Evolutionary conservation across 1,140 invertebrate genomes (phyloP).

Genomic region (Drosophila sechellia): DNA sequence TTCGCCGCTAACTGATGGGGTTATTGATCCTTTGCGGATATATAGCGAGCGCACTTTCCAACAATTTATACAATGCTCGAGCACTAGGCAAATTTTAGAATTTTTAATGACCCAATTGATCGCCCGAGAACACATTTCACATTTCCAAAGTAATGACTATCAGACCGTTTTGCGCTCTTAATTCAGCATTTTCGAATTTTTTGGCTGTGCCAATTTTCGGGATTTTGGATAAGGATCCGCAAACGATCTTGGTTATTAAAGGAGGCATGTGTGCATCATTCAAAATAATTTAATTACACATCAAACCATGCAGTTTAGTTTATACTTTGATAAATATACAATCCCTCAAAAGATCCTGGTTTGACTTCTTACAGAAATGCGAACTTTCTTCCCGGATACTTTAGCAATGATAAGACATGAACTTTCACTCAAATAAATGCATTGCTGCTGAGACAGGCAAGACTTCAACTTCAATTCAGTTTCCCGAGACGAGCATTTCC

Average conservation of each 20-base stretch:
- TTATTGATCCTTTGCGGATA: slow-evolving; percentile 33
- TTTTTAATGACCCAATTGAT: slow-evolving; percentile 39
- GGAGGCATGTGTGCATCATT: background rate
- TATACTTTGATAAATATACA: no score
- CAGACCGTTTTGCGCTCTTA: background rate
- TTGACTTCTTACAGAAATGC: background rate
- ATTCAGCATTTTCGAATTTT: slow-evolving; percentile 3
- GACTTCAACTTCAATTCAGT: slow-evolving; percentile 40
- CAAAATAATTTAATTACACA: no score
- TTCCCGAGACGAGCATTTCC: slow-evolving; percentile 24
- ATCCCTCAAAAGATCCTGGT: background rate
- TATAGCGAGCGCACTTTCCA: background rate
- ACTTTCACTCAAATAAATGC: slow-evolving; percentile 43
- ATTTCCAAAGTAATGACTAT: slow-evolving; percentile 31
- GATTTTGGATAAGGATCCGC: background rate
- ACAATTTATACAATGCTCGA: slow-evolving; percentile 11
- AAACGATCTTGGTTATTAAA: background rate
- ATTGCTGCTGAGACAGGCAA: slow-evolving; percentile 2
- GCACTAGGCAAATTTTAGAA: slow-evolving; percentile 14
- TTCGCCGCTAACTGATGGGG: slow-evolving; percentile 20
- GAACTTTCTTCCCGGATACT: slow-evolving; percentile 39
- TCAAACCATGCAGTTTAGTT: no score
- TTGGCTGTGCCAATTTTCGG: background rate
- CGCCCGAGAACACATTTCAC: slow-evolving; percentile 28
- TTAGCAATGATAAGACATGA: slow-evolving; percentile 12